Evolutionary conservation across 2,888 invertebrate species (phyloP), one percentile per base, ranked within the genome.

Genomic region (Aplocera efformata): DNA sequence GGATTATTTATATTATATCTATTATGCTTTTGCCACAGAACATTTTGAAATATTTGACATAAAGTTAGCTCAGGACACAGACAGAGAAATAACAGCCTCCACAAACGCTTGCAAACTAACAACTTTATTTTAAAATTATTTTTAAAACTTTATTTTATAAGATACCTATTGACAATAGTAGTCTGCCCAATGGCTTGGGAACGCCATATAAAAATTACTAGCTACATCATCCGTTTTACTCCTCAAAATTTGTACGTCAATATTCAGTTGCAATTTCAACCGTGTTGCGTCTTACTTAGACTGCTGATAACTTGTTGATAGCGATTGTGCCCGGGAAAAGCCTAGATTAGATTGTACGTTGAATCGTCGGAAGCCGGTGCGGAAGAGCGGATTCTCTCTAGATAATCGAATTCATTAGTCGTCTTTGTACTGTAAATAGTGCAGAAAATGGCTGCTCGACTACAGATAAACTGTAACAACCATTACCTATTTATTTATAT

Each of bases 331-430:
- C n/a, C n/a, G 31, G 32, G 33, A 50, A 52, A 31, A 50, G 34
- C 38, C 51, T 48, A 42, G 41, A 42, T 39, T 48, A 42, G 41
- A 42, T 39, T 34, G 41, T 48, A 42, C 48, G 58, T 60, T 58
- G 62, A 61, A 66, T 67, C 53, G 66, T 65, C 56, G 64, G 58
- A 65, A 67, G 58, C 51, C 53, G 58, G 57, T 52, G 50, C 63
- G 71, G 67, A 69, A 69, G 66, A 69, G 64, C 56, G 67, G 67
- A 75, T 75, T 74, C 64, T 67, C 63, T 63, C 58, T 65, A 66
- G 70, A 74, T 81, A 80, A 83, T 82, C 72, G 64, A 79, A 79
- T 83, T 82, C 71, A 82, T 82, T 81, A 79, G 73, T 61, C 58
- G 67, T 72, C 73, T 79, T 77, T 79, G 76, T 77, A 56, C 59